Evolutionary conservation across 23 tunicate species (phyloP), one percentile per base, ranked within the genome.

Genomic region (Halocynthia aurantium): DNA sequence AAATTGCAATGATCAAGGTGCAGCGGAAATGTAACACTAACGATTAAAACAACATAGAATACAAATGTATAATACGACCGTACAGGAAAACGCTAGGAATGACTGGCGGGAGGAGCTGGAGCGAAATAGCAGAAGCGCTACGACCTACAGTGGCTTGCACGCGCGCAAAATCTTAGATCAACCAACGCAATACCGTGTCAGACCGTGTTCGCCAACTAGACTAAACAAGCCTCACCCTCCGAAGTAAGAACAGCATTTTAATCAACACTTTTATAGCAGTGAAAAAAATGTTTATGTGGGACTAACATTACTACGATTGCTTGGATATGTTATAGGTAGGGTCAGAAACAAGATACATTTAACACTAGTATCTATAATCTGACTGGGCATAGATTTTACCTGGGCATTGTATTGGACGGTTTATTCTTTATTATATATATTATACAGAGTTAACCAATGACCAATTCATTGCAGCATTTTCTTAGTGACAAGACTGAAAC

Each of bases 191-290:
- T 54, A 53, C 6, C 22, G 88, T 40, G 82, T 82, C 12, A 53
- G 98, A 52, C 98, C 98, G n/a, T 86, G 92, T 8, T 92, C 98
- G 10, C 80, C 80, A 57, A 63, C 55, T 9, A 63, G 98, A 62
- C 49, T 65, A 61, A 86, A 92, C 74, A 92, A 82, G 55, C 98
- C 98, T 7, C 98, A 92, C 62, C 98, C 98, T 0, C 88, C 90
- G 40, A 81, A 72, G 98, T 92, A 70, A 60, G 85, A 52, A 6
- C 31, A 12, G 20, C 1, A 31, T 31, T 31, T 31, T 5, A 67
- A 11, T n/a, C 22, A 2, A 19, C 19, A 11, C 17, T 67, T 58
- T 58, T 58, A 58, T 58, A 58, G 63, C 44, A 31, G 17, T 58
- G 17, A 58, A 58, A 57, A 10, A 57, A 57, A 10, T 57, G 63